These are phyloP conservation scores for Helicoverpa zea DNA, from an alignment of 1,140 invertebrate genomes.

Conservation along the genomic window DNA sequence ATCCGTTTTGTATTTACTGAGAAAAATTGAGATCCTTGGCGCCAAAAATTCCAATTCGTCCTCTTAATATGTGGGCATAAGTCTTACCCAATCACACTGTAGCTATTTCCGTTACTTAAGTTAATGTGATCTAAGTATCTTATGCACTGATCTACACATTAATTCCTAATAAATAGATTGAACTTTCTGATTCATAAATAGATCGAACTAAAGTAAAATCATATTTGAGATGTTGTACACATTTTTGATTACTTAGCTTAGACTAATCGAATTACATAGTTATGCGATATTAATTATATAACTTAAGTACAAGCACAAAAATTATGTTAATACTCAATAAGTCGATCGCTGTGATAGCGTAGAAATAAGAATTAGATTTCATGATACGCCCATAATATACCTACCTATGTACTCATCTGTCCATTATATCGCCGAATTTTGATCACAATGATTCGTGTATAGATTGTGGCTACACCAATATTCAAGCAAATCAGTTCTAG, in stretches of 20 bases:
- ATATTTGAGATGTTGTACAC: background rate
- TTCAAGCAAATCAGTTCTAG: conserved; percentile 14
- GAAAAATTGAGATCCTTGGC: no score
- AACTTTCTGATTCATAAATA: no score
- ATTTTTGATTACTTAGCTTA: background rate
- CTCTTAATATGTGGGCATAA: no score
- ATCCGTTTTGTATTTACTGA: no score
- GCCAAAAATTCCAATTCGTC: no score
- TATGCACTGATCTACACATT: no score
- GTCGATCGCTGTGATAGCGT: background rate
- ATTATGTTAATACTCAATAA: conserved; percentile 1
- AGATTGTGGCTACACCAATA: background rate
- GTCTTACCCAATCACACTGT: no score
- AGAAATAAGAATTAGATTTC: conserved; percentile 17
- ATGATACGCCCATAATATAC: background rate
- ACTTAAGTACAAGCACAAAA: conserved; percentile 1
- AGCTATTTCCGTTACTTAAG: background rate
- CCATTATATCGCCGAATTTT: conserved; percentile 4
- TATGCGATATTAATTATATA: background rate
- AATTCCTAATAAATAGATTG: no score
- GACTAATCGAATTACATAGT: background rate
- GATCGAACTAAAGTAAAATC: background rate
- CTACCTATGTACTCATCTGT: conserved; percentile 15
- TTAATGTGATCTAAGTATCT: no score
- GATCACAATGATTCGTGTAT: background rate